Percentiles rank a stretch among this genome's conserved stretches.
phyloP scores from a whole-genome alignment of 1,140 invertebrate genomes.

The Chrysopa pallens region DNA sequence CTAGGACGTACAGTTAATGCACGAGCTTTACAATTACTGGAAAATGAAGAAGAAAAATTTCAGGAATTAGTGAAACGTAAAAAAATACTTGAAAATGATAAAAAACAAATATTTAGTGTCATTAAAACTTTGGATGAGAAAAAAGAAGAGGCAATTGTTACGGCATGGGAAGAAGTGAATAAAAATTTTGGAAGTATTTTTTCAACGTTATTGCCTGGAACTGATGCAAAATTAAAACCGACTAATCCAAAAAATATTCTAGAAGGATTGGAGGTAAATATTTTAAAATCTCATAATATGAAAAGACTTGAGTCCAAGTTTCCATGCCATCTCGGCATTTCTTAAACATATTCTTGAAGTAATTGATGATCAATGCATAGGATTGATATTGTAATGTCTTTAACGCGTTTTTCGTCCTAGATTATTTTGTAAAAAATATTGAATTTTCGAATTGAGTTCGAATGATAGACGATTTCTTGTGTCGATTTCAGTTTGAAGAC shows the following conservation, averaged over 20 bases:
- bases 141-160: conserved; percentile 61
- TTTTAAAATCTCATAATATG: not conserved
- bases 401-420: too few species aligned
- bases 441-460: too few species aligned
- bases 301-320: not conserved
- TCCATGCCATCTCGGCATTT: too few species aligned
- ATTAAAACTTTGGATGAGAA: conserved; percentile 80
- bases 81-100: conserved; percentile 71
- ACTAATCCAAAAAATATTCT: conserved; percentile 54
- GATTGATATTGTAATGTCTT: too few species aligned
- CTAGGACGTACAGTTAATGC: conserved; percentile 67
- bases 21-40: conserved; percentile 68
- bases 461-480: too few species aligned
- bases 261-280: conserved; percentile 68
- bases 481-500: too few species aligned
- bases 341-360: too few species aligned
- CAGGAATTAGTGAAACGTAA: conserved; percentile 65
- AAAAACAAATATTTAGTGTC: conserved; percentile 60
- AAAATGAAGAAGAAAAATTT: conserved; percentile 73
- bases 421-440: too few species aligned
- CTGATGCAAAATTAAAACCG: conserved; percentile 68
- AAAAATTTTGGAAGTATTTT: conserved; percentile 96
- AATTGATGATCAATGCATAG: too few species aligned
- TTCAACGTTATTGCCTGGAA: conserved; percentile 73
- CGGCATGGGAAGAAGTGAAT: conserved; percentile 70